Conservation (phyloP, 1,140 invertebrate species). For the Caenorhabditis tropicalis region DNA sequence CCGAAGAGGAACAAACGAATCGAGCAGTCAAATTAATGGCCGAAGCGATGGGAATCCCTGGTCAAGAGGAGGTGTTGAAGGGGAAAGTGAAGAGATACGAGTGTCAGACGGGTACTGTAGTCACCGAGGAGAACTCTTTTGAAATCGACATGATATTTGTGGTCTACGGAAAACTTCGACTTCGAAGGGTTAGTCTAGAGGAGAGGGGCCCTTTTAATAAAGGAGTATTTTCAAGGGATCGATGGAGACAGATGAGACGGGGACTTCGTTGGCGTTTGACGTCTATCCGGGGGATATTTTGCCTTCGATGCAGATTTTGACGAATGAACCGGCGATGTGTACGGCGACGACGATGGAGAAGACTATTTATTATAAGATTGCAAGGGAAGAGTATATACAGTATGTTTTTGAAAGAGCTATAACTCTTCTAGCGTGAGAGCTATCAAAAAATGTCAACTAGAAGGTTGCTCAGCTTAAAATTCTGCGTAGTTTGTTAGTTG, state of each 20-base stretch:
- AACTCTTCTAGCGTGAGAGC: too few relatives aligned
- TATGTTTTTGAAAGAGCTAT: too few relatives aligned
- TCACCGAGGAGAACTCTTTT: slow-evolving; percentile 62
- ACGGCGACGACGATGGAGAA: slow-evolving; percentile 71
- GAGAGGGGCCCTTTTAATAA: too few relatives aligned
- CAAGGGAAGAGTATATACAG: slow-evolving; percentile 68
- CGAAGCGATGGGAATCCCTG: slow-evolving; percentile 62
- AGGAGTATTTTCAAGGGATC: slow-evolving; percentile 61
- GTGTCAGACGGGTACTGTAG: slow-evolving; percentile 61
- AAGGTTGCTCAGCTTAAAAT: too few relatives aligned
- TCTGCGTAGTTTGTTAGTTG: too few relatives aligned
- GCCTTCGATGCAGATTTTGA: slow-evolving; percentile 74
- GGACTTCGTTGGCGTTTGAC: neutral
- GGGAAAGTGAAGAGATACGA: slow-evolving; percentile 56
- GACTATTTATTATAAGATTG: slow-evolving; percentile 72
- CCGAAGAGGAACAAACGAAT: slow-evolving; percentile 19
- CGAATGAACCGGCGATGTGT: slow-evolving; percentile 75
- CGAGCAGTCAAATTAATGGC: slow-evolving; percentile 65
- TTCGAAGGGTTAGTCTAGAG: neutral
- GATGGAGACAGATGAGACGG: slow-evolving; percentile 49
- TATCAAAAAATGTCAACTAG: too few relatives aligned
- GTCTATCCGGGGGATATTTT: slow-evolving; percentile 72
- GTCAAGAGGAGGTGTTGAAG: slow-evolving; percentile 46
- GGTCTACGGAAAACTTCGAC: neutral
- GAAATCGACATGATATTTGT: slow-evolving; percentile 60